Evolutionary conservation across 2,888 invertebrate genomes (phyloP).

Genomic region (Dolichopus griseipennis): DNA sequence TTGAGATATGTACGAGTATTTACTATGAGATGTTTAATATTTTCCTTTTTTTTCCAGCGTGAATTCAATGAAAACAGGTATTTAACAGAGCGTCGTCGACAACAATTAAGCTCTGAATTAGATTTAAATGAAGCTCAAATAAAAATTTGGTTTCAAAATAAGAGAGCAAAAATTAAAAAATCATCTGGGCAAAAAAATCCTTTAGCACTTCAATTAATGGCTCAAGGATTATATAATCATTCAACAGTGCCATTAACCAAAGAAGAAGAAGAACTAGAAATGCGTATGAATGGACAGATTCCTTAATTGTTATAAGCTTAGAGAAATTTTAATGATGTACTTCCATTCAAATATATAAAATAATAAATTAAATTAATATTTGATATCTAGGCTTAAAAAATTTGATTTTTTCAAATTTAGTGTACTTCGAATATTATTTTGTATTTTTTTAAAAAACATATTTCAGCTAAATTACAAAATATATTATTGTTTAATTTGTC

Average conservation of each 20-base stretch:
- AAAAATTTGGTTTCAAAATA: slow-evolving; percentile 97
- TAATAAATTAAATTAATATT: too few species aligned
- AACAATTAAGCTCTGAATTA: slow-evolving; percentile 81
- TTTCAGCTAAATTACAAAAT: too few species aligned
- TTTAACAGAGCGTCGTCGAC: slow-evolving; percentile 83
- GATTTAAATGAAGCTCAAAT: slow-evolving; percentile 94
- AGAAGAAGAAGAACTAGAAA: slow-evolving; percentile 62
- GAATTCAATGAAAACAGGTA: slow-evolving; percentile 91
- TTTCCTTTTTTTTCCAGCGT: slow-evolving; percentile 45
- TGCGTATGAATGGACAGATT: slow-evolving; percentile 43
- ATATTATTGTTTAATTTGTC: too few species aligned
- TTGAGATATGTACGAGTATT: not conserved
- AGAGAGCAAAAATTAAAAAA: slow-evolving; percentile 94
- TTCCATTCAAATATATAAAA: too few species aligned
- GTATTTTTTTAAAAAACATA: too few species aligned
- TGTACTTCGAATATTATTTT: too few species aligned
- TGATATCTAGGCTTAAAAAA: too few species aligned
- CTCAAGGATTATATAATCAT: slow-evolving; percentile 90
- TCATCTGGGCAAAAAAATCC: slow-evolving; percentile 76
- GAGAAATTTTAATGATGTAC: too few species aligned
- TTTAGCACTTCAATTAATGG: slow-evolving; percentile 82
- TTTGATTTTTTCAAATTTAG: too few species aligned
- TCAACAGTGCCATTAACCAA: slow-evolving; percentile 64
- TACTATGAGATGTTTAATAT: slow-evolving; percentile 16
- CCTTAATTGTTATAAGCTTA: not conserved